These are phyloP conservation scores for Antennarius striatus DNA, from an alignment of 2,113 vertebrate genomes.

Conservation along the genomic window DNA sequence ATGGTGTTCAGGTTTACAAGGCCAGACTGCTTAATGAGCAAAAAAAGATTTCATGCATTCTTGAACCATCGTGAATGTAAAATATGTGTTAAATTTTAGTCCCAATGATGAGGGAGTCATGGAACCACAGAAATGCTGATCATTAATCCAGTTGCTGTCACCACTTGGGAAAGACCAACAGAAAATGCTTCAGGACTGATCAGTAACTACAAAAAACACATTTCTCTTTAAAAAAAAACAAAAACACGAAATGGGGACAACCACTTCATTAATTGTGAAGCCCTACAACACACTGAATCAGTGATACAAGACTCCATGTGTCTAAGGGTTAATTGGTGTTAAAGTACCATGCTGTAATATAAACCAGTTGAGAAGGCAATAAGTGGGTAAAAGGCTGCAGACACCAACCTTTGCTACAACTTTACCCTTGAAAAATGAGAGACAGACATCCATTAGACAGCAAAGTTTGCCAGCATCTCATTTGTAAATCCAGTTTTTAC, in stretches of 20 bases:
- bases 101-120: too few relatives aligned
- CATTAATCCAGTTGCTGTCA: too few relatives aligned
- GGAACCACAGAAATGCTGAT: too few relatives aligned
- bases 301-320: not conserved
- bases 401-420: slow-evolving; percentile 78
- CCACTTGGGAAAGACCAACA: too few relatives aligned
- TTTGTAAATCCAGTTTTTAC: not conserved
- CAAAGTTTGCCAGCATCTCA: not conserved
- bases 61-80: too few relatives aligned
- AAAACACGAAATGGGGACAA: not conserved
- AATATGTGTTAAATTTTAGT: too few relatives aligned
- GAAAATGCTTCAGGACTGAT: too few relatives aligned
- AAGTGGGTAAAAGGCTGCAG: slow-evolving; percentile 9
- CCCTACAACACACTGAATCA: slow-evolving; percentile 20
- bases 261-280: slow-evolving; percentile 35
- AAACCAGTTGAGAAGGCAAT: slow-evolving; percentile 4
- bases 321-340: slow-evolving; percentile 38
- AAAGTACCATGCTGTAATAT: slow-evolving; percentile 59
- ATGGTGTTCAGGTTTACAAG: not conserved
- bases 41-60: too few relatives aligned
- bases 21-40: not conserved
- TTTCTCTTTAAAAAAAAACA: too few relatives aligned
- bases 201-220: too few relatives aligned
- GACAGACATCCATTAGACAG: slow-evolving; percentile 40
- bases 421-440: slow-evolving; percentile 70